These are phyloP conservation scores for Tuberolachnus salignus DNA, from an alignment of 2,888 invertebrate genomes.

Conservation along the genomic window DNA sequence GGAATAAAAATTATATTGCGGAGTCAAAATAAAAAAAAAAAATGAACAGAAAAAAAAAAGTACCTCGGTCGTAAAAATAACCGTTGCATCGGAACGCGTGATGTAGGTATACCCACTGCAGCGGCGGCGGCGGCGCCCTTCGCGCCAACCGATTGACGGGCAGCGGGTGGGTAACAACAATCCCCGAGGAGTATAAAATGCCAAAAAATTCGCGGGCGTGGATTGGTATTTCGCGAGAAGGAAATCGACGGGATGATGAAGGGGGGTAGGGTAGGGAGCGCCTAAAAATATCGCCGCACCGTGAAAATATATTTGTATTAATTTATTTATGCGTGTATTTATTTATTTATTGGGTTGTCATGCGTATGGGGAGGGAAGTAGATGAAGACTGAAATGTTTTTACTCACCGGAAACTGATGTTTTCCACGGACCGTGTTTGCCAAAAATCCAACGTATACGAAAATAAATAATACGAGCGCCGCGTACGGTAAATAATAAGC, in stretches of 20 bases:
- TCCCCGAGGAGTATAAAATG: not conserved
- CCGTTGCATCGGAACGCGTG: constrained; percentile 35
- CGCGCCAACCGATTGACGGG: too few relatives aligned
- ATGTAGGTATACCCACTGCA: not conserved
- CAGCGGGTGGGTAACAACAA: too few relatives aligned
- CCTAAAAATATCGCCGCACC: not conserved
- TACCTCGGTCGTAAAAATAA: constrained; percentile 41
- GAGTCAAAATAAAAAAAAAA: too few relatives aligned
- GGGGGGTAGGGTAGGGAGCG: not conserved
- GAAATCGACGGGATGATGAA: not conserved
- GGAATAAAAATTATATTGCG: not conserved
- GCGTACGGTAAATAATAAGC: too few relatives aligned
- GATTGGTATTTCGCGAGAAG: not conserved
- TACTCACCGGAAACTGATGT: constrained; percentile 12
- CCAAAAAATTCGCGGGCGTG: constrained; percentile 16
- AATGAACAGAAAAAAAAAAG: not conserved
- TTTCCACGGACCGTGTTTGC: not conserved
- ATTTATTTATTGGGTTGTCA: too few relatives aligned
- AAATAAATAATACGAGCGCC: not conserved
- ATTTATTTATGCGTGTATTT: too few relatives aligned
- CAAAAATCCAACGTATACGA: not conserved
- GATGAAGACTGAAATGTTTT: too few relatives aligned
- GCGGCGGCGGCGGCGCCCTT: too few relatives aligned
- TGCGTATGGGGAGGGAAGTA: too few relatives aligned
- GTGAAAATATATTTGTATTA: too few relatives aligned